Evolutionary conservation across 2,113 vertebrate genomes (phyloP), one percentile per base, ranked within the genome.

Genomic region (Acanthisitta chloris): DNA sequence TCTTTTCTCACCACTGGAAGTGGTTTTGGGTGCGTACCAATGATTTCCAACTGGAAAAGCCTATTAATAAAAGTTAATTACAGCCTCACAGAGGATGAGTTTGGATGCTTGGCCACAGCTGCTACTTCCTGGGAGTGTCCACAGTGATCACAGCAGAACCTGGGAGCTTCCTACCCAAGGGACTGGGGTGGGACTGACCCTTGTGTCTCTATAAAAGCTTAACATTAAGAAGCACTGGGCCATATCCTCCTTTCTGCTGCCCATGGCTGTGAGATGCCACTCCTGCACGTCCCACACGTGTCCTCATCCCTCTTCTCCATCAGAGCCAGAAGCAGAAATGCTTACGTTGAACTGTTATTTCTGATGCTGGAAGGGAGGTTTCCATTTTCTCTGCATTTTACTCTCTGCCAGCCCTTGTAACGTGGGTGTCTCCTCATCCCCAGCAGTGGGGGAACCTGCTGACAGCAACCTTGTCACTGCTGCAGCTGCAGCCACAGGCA

Each of bases 321-420:
- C 14, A 5, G 31, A 81, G 66, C 49, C 33, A 5, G 70, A 34
- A n/a, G 40, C 64, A 52, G 84, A 17, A 81, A 34, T 3, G 0
- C 80, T 84, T 7, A 57, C 2, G 0, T 4, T 28, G 57, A 33
- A 4, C 76, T 86, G 31, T 57, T 77, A 59, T 88, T 91, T 91
- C 84, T 96, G 77, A 71, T 73, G 19, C 4, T 12, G 23, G 29
- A 89, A 77, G 33, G 87, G 92, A 92, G 86, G 78, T 79, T 96
- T 94, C 87, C 87, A 62, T 84, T 87, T 94, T 81, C 87, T 91
- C 84, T 17, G 21, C 3, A 21, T 12, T 65, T 49, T 91, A n/a
- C 77, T 80, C 83, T 61, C 76, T 72, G 26, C 20, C 69, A 83
- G 0, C 72, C 65, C 58, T 23, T 34, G 69, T 24, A 8, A 77